Conservation (phyloP, 2,797 vertebrate species). For the Lophotriccus pileatus region DNA sequence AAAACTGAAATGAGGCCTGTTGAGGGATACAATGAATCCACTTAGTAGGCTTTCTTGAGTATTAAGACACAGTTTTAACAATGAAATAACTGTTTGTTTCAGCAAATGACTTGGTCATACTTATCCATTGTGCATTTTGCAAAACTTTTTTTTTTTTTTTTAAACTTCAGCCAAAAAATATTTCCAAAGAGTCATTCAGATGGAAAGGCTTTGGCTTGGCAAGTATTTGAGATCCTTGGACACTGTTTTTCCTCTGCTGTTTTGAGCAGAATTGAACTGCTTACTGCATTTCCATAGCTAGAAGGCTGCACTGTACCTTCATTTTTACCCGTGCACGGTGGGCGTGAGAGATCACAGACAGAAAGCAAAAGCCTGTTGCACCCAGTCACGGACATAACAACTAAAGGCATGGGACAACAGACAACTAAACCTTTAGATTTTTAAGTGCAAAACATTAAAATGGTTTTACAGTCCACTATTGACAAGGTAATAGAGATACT, state of each 20-base stretch:
- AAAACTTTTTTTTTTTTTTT: neutral
- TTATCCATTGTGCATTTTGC: conserved; percentile 19
- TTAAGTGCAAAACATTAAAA: neutral
- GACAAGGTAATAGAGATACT: neutral
- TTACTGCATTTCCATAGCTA: neutral
- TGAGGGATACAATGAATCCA: conserved; percentile 31
- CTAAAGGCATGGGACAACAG: rapidly evolving
- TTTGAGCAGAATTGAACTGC: neutral
- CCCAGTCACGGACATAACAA: neutral
- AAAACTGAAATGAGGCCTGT: neutral
- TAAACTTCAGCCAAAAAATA: conserved; percentile 44
- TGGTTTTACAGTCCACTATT: neutral
- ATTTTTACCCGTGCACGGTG: rapidly evolving
- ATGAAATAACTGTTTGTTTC: conserved; percentile 57
- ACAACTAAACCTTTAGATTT: neutral
- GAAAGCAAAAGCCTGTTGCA: neutral
- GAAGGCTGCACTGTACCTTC: neutral
- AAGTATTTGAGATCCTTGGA: conserved; percentile 6
- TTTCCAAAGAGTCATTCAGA: conserved; percentile 61
- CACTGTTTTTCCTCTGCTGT: neutral
- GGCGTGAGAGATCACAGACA: neutral
- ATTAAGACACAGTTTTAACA: conserved; percentile 41
- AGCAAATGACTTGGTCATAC: neutral
- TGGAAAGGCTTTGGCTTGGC: conserved; percentile 27
- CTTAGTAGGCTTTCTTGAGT: conserved; percentile 24